Evolutionary conservation across 2,888 invertebrate species (phyloP).

Genomic region (Elmis aenea): DNA sequence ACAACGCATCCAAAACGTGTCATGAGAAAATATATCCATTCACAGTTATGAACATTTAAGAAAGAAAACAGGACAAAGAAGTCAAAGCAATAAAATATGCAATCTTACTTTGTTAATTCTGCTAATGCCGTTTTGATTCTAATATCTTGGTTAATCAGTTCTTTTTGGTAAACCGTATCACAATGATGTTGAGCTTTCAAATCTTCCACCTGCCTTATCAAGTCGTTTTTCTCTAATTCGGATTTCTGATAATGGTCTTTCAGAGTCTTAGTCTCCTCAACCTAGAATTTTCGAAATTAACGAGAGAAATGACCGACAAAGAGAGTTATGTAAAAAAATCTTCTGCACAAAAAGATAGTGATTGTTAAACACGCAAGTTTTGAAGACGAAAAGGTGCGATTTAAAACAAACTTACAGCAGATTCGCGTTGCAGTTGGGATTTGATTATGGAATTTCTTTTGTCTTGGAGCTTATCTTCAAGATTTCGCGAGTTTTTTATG

Average conservation of each 20-base stretch:
- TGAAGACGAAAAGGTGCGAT: too few relatives aligned
- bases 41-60: too few relatives aligned
- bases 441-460: constrained; percentile 9
- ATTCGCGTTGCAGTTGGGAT: constrained; percentile 14
- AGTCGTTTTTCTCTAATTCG: constrained; percentile 27
- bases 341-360: not conserved
- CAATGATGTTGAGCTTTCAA: constrained; percentile 30
- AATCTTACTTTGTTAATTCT: too few relatives aligned
- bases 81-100: too few relatives aligned
- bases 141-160: constrained; percentile 27
- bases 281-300: constrained; percentile 19
- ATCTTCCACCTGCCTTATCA: constrained; percentile 28
- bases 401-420: constrained; percentile 17
- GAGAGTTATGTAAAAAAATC: not conserved
- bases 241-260: constrained; percentile 27
- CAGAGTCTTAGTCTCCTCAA: constrained; percentile 28
- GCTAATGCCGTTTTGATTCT: too few relatives aligned
- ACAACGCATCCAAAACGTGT: too few relatives aligned
- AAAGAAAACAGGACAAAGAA: too few relatives aligned
- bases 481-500: constrained; percentile 11
- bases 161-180: constrained; percentile 25
- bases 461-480: constrained; percentile 18
- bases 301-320: too few relatives aligned
- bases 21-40: too few relatives aligned
- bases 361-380: too few relatives aligned